Evolutionary conservation across 2,797 vertebrate genomes (phyloP).

Genomic region (Pseudochromis fuscus): DNA sequence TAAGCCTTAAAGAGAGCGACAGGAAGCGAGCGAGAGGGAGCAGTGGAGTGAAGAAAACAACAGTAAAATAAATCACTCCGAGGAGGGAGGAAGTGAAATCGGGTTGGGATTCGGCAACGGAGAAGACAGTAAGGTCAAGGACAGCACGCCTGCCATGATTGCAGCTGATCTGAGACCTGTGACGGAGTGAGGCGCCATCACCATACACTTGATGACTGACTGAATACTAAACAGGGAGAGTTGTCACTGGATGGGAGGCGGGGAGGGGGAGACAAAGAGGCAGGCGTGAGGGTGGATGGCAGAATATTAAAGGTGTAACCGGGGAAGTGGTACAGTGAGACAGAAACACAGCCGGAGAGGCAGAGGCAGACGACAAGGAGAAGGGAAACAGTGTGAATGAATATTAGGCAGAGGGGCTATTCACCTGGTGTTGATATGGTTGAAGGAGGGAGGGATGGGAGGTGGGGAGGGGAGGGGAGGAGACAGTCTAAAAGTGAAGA

Average conservation of each 20-base stretch:
- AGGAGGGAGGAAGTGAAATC: constrained; percentile 6
- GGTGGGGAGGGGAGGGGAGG: constrained; percentile 25
- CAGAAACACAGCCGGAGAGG: constrained; percentile 37
- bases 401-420: constrained; percentile 62
- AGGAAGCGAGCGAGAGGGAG: background rate
- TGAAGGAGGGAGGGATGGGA: constrained; percentile 31
- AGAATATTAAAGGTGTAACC: constrained; percentile 68
- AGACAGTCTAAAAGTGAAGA: constrained; percentile 60
- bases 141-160: constrained; percentile 8
- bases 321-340: constrained; percentile 48
- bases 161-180: constrained; percentile 52
- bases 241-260: constrained; percentile 5
- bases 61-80: constrained; percentile 11
- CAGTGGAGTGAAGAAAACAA: background rate
- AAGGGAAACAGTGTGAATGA: constrained; percentile 55
- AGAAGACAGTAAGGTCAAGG: constrained; percentile 60
- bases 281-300: constrained; percentile 29
- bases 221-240: constrained; percentile 53
- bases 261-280: constrained; percentile 28
- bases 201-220: constrained; percentile 37
- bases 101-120: constrained; percentile 7
- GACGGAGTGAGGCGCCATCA: constrained; percentile 32
- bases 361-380: constrained; percentile 38
- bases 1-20: constrained; percentile 19
- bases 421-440: constrained; percentile 68